Conservation (phyloP, 2,888 invertebrate genomes). For the Furcula furcula region DNA sequence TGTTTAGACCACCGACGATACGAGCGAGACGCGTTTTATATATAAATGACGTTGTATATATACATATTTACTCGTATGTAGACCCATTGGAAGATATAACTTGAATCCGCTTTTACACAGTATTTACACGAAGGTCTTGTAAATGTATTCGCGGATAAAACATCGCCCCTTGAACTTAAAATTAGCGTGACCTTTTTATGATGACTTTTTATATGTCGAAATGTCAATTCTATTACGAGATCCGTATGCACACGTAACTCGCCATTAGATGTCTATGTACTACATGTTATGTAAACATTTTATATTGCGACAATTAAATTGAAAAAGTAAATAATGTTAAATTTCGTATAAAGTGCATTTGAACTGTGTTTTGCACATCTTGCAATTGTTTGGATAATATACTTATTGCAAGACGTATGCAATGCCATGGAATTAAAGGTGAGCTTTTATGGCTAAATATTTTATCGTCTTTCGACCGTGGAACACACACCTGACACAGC, state of each 20-base stretch:
- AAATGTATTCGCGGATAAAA: background rate
- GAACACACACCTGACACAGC: conserved; percentile 2
- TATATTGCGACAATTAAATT: conserved; percentile 19
- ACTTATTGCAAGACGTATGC: background rate
- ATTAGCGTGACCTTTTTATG: conserved; percentile 30
- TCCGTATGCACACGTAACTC: conserved; percentile 26
- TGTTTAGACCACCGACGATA: conserved; percentile 8
- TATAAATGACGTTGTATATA: too few relatives aligned
- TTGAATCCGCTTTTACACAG: too few relatives aligned
- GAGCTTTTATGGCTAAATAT: background rate
- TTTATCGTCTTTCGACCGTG: background rate
- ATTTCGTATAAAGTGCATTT: conserved; percentile 6
- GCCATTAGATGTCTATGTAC: conserved; percentile 16
- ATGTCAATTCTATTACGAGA: conserved; percentile 34
- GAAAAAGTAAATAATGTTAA: conserved; percentile 7
- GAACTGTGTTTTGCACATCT: conserved; percentile 4
- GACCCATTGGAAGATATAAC: too few relatives aligned
- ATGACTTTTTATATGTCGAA: conserved; percentile 25
- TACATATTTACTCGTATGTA: too few relatives aligned
- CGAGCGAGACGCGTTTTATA: too few relatives aligned
- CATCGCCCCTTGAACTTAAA: conserved; percentile 42
- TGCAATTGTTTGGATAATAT: background rate
- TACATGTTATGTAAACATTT: conserved; percentile 28
- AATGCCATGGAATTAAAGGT: background rate
- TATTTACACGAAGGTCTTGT: background rate